These are phyloP conservation scores for Xestobium rufovillosum DNA, from an alignment of 2,888 invertebrate species.

Conservation along the genomic window DNA sequence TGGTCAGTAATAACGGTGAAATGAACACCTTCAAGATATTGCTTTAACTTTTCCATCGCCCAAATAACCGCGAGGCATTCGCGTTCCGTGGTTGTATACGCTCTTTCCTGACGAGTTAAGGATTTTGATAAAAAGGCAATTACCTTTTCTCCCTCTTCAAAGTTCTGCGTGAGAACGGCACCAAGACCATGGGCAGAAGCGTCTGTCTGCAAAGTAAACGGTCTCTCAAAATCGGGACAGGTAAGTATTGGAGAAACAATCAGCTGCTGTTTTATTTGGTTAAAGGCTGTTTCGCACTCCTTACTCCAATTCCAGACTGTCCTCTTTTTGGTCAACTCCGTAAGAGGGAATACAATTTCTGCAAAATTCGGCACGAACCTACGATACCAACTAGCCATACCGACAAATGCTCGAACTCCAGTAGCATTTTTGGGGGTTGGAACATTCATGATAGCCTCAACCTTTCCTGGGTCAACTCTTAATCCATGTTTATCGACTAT, in stretches of 20 bases:
- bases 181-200: slow-evolving; percentile 9
- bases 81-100: slow-evolving; percentile 2
- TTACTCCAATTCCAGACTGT: slow-evolving; percentile 10
- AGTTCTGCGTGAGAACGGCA: slow-evolving; percentile 5
- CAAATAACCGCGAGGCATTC: slow-evolving; percentile 3
- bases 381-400: slow-evolving; percentile 19
- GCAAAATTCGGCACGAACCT: slow-evolving; percentile 18
- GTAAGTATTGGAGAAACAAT: slow-evolving; percentile 11
- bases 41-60: slow-evolving; percentile 1
- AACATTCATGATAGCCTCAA: slow-evolving; percentile 16
- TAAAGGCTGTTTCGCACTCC: slow-evolving; percentile 9
- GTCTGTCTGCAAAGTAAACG: slow-evolving; percentile 13
- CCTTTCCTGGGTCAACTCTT: slow-evolving; percentile 20
- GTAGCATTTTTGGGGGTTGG: slow-evolving; percentile 17
- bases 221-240: slow-evolving; percentile 14
- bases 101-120: slow-evolving; percentile 1
- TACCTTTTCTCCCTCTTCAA: slow-evolving; percentile 3
- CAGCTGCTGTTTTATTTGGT: slow-evolving; percentile 10
- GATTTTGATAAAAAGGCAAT: slow-evolving; percentile 1
- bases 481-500: slow-evolving; percentile 18
- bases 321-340: slow-evolving; percentile 16
- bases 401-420: slow-evolving; percentile 20
- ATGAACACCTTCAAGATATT: neutral
- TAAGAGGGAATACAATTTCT: slow-evolving; percentile 8
- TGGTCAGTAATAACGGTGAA: slow-evolving; percentile 2